Evolutionary conservation across 2,797 vertebrate species (phyloP).

Genomic region (Protonibea diacanthus): DNA sequence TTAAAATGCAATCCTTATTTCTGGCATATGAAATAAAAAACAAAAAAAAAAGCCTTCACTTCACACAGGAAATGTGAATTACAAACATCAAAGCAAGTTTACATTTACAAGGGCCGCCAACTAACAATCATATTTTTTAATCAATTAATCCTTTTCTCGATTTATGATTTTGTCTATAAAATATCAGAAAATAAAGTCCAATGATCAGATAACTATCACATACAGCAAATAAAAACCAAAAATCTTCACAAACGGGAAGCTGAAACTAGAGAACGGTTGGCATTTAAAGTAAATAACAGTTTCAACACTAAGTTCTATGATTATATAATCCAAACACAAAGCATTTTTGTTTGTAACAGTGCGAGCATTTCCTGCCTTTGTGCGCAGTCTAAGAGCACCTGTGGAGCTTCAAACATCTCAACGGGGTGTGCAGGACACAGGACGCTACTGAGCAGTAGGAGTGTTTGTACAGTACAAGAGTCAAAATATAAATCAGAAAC

Average conservation of each 20-base stretch:
- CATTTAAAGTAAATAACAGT: neutral
- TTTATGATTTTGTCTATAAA: neutral
- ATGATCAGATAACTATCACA: neutral
- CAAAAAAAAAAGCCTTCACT: neutral
- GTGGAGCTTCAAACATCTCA: slow-evolving; percentile 19
- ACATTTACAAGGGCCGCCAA: neutral
- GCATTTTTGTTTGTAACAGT: neutral
- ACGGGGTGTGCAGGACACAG: neutral
- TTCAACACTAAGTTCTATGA: slow-evolving; percentile 6
- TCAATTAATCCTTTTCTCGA: neutral
- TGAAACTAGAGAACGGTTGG: neutral
- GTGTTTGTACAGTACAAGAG: slow-evolving; percentile 16
- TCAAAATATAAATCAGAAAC: slow-evolving; percentile 47
- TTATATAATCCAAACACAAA: slow-evolving; percentile 10
- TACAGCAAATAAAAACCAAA: neutral
- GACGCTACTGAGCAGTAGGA: neutral
- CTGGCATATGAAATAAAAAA: neutral
- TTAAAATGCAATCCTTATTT: neutral
- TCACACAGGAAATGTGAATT: neutral
- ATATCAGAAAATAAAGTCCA: neutral
- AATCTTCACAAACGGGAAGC: neutral
- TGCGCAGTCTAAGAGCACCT: slow-evolving; percentile 31
- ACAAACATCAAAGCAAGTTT: neutral
- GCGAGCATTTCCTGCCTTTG: slow-evolving; percentile 41
- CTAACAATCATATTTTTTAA: neutral